Percentiles rank a stretch among this genome's conserved stretches.
Conservation (phyloP, 2,797 vertebrate species). For the Notolabrus celidotus region DNA sequence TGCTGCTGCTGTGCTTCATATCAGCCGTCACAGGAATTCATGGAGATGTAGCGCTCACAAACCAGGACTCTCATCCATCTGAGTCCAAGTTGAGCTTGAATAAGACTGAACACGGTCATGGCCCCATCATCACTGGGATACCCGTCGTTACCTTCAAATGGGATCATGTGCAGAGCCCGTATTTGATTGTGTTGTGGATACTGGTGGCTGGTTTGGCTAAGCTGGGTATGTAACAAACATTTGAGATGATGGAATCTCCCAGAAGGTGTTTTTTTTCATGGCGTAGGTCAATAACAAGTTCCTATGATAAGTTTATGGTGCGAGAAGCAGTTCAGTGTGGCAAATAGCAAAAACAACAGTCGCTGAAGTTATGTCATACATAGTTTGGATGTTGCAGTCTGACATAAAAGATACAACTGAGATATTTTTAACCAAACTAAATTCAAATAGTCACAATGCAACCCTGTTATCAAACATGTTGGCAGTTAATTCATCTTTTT, state of each 20-base stretch:
- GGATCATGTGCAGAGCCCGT: constrained; percentile 78
- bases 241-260: neutral
- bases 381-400: constrained; percentile 5
- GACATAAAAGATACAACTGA: neutral
- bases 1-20: constrained; percentile 50
- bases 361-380: neutral
- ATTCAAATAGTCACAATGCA: neutral
- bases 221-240: constrained; percentile 76
- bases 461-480: neutral
- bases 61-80: neutral
- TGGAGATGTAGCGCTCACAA: neutral
- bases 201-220: constrained; percentile 79
- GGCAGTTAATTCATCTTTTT: too few species aligned
- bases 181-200: constrained; percentile 77
- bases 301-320: neutral
- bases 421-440: constrained; percentile 5
- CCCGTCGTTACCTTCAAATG: constrained; percentile 77
- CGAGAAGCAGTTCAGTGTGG: neutral
- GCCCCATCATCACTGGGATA: constrained; percentile 53
- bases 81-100: neutral
- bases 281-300: too few species aligned
- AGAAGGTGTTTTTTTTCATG: too few species aligned
- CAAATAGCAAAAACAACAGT: neutral
- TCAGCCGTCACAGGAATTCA: neutral
- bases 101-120: constrained; percentile 3